A percentile compares a stretch with the other conserved stretches of the same genome.
phyloP scores from a whole-genome alignment of 2,888 invertebrate species.

The Calameuta pallipes region DNA sequence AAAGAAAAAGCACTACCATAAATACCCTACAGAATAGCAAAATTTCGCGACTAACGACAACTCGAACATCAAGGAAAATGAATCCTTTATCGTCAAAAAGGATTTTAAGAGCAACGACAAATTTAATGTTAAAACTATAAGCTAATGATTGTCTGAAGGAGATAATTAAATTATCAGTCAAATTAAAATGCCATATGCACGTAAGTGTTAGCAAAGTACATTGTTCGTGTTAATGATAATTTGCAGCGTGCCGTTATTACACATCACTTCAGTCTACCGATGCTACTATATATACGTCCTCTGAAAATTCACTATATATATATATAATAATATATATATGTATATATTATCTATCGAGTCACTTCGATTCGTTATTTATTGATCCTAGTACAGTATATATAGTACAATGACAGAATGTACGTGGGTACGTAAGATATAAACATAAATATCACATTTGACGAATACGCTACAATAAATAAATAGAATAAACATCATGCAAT shows the following conservation, averaged over 20 bases:
- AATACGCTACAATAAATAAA: slow-evolving; percentile 37
- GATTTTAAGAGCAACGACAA: not conserved
- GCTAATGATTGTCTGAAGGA: not conserved
- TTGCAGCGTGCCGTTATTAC: not conserved
- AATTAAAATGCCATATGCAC: not conserved
- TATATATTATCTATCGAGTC: not conserved
- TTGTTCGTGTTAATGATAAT: not conserved
- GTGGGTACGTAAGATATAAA: slow-evolving; percentile 33
- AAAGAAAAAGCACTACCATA: not conserved
- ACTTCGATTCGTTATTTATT: slow-evolving; percentile 5
- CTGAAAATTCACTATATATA: not conserved
- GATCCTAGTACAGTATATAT: not conserved
- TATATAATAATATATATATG: not conserved
- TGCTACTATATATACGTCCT: not conserved
- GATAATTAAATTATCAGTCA: not conserved
- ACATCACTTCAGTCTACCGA: not conserved
- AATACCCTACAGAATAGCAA: not conserved
- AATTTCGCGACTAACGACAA: not conserved
- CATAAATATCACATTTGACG: slow-evolving; percentile 58
- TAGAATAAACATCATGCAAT: slow-evolving; percentile 17
- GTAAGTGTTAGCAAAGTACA: not conserved
- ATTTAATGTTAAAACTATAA: not conserved
- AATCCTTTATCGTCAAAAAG: not conserved
- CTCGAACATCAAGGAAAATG: not conserved
- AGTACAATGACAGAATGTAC: slow-evolving; percentile 6